A percentile compares a stretch with the other conserved stretches of the same genome.
Evolutionary conservation across 2,888 invertebrate genomes (phyloP).

Genomic region (Heliconius aoede): DNA sequence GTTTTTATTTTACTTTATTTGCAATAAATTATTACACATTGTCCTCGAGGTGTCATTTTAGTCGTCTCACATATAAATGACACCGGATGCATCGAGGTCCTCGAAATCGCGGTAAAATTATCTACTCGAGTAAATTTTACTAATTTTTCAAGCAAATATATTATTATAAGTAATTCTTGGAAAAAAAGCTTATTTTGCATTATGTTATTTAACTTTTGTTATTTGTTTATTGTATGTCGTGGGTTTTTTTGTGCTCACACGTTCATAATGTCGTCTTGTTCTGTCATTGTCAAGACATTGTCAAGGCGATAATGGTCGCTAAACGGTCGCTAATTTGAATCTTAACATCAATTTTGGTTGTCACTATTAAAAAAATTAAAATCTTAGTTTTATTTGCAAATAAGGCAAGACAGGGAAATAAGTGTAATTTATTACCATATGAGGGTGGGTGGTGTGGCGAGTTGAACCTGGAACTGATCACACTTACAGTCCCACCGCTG

Average conservation of each 20-base stretch:
- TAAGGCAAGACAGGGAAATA: too few relatives aligned
- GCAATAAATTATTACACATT: not conserved
- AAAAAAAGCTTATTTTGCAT: not conserved
- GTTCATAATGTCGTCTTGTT: not conserved
- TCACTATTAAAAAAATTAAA: too few relatives aligned
- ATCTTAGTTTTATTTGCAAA: too few relatives aligned
- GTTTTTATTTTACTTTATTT: not conserved
- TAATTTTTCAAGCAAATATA: not conserved
- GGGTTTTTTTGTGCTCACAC: not conserved
- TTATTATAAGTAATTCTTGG: not conserved
- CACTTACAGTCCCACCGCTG: too few relatives aligned
- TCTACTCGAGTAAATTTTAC: not conserved
- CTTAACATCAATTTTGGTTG: not conserved
- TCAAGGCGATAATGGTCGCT: not conserved
- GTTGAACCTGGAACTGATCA: too few relatives aligned
- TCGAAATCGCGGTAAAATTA: not conserved
- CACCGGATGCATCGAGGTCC: conserved; percentile 1
- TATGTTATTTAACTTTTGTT: not conserved
- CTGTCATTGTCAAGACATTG: too few relatives aligned
- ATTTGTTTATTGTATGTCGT: not conserved
- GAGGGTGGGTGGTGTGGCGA: too few relatives aligned
- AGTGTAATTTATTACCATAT: too few relatives aligned
- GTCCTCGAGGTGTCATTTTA: not conserved
- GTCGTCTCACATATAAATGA: not conserved
- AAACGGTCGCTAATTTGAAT: not conserved